Evolutionary conservation across 2,113 vertebrate species (phyloP).

Genomic region (Conger conger): DNA sequence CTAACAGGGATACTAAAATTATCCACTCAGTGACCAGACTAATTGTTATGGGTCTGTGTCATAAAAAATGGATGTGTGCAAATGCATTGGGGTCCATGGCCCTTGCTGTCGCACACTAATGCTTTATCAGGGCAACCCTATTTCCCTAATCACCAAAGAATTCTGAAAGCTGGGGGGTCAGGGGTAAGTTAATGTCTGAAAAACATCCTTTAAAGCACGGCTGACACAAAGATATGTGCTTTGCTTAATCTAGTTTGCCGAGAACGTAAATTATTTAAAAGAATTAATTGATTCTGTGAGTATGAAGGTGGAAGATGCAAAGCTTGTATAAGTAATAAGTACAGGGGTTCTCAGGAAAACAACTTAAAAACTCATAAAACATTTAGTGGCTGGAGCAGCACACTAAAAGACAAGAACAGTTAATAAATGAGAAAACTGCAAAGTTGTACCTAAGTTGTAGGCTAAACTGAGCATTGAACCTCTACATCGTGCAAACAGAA

Average conservation of each 20-base stretch:
- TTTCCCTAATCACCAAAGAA: constrained; percentile 70
- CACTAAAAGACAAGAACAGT: constrained; percentile 56
- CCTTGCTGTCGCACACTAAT: constrained; percentile 58
- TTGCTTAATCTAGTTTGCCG: constrained; percentile 69
- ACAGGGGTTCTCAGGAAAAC: constrained; percentile 66
- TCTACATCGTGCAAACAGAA: constrained; percentile 44
- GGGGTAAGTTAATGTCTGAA: constrained; percentile 62
- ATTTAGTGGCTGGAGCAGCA: constrained; percentile 68
- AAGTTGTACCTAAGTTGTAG: constrained; percentile 55
- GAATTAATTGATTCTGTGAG: constrained; percentile 78
- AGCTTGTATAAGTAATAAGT: constrained; percentile 69
- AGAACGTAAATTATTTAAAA: constrained; percentile 74
- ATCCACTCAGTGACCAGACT: constrained; percentile 69
- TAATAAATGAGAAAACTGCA: constrained; percentile 64
- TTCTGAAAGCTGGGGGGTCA: constrained; percentile 56
- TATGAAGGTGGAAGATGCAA: constrained; percentile 69
- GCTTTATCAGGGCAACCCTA: constrained; percentile 68
- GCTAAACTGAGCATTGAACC: constrained; percentile 45
- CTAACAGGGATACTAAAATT: constrained; percentile 67
- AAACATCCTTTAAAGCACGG: constrained; percentile 58
- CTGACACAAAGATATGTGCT: constrained; percentile 64
- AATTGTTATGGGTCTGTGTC: constrained; percentile 76
- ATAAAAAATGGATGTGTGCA: constrained; percentile 77
- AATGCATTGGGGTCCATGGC: constrained; percentile 60
- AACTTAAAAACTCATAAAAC: constrained; percentile 76